Evolutionary conservation across 2,113 vertebrate species (phyloP).

Genomic region (Cyanoramphus novaezelandiae): DNA sequence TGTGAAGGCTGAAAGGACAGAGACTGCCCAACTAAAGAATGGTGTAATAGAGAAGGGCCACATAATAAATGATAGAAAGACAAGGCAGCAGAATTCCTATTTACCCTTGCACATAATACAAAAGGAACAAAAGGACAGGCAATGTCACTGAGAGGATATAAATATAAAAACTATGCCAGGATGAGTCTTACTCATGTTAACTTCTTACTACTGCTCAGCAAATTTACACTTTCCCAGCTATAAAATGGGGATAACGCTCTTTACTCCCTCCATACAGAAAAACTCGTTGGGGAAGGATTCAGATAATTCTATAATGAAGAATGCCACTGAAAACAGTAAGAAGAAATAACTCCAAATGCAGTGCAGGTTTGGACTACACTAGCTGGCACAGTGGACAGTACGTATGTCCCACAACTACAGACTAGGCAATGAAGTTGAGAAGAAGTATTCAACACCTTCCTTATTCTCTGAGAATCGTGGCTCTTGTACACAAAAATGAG

Average conservation of each 20-base stretch:
- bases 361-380: not conserved
- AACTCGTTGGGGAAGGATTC: not conserved
- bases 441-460: not conserved
- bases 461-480: not conserved
- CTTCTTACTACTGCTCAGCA: not conserved
- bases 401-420: not conserved
- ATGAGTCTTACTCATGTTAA: not conserved
- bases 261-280: not conserved
- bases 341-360: not conserved
- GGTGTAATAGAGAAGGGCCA: not conserved
- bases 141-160: not conserved
- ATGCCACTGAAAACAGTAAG: not conserved
- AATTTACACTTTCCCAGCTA: not conserved
- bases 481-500: not conserved
- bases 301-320: conserved; percentile 4
- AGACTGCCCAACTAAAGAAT: not conserved
- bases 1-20: not conserved
- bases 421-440: not conserved
- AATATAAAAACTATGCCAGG: not conserved
- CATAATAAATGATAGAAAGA: not conserved
- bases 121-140: not conserved
- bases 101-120: not conserved
- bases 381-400: not conserved
- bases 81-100: not conserved
- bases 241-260: not conserved